phyloP scores from a whole-genome alignment of 2,888 invertebrate species.

The Zaprionus obscuricornis region DNA sequence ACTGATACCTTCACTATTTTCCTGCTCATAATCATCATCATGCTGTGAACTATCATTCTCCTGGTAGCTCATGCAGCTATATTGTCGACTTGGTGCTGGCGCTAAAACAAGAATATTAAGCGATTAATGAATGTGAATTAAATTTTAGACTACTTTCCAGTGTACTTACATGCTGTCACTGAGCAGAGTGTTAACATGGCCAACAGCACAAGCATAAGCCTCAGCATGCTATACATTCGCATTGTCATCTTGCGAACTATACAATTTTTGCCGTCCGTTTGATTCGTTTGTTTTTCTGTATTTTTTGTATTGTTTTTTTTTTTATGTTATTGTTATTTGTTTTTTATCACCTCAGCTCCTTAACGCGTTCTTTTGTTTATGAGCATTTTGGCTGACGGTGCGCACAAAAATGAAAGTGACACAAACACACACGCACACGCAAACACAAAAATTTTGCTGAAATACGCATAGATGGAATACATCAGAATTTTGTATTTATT shows the following conservation, averaged over 20 bases:
- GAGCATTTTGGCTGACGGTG: conserved; percentile 51
- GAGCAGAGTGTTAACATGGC: conserved; percentile 32
- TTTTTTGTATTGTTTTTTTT: conserved; percentile 10
- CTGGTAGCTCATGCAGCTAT: conserved; percentile 78
- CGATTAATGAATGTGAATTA: conserved; percentile 1
- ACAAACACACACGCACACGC: too few relatives aligned
- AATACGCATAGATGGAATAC: conserved; percentile 13
- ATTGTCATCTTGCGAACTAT: conserved; percentile 41
- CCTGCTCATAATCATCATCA: conserved; percentile 74
- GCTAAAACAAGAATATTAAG: conserved; percentile 40
- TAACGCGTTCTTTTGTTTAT: conserved; percentile 28
- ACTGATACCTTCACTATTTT: conserved; percentile 48
- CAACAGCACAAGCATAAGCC: conserved; percentile 35
- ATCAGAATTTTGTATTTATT: conserved; percentile 4
- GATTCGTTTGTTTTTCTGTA: too few relatives aligned
- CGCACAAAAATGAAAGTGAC: conserved; percentile 16
- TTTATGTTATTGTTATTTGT: background rate
- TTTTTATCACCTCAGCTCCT: conserved; percentile 33
- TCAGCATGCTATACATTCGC: conserved; percentile 21
- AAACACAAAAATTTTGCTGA: conserved; percentile 26
- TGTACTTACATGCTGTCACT: conserved; percentile 48
- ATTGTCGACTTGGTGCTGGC: conserved; percentile 64
- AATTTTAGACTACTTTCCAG: too few relatives aligned
- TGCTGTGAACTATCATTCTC: conserved; percentile 76
- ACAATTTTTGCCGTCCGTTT: too few relatives aligned